A percentile compares a stretch with the other conserved stretches of the same genome.
Evolutionary conservation across 2,797 vertebrate genomes (phyloP).

Genomic region (Molothrus ater): DNA sequence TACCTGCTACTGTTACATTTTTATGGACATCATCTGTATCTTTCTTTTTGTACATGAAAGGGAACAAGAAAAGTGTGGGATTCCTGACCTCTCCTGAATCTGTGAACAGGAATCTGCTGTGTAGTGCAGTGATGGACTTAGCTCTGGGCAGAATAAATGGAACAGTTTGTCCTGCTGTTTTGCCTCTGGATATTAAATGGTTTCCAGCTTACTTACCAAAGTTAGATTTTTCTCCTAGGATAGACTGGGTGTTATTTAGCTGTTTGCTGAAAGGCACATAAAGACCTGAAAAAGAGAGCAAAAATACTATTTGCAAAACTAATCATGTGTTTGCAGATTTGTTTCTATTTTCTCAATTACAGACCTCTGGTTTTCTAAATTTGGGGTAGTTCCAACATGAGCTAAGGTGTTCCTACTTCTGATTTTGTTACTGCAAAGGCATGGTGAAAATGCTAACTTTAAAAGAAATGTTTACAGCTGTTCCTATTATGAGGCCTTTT

Average conservation of each 20-base stretch:
- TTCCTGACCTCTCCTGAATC: background rate
- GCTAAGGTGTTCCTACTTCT: background rate
- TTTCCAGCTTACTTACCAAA: background rate
- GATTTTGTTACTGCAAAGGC: background rate
- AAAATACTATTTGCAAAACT: background rate
- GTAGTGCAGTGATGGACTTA: background rate
- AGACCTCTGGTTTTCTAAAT: background rate
- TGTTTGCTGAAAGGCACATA: background rate
- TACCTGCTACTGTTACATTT: background rate
- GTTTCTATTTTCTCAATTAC: background rate
- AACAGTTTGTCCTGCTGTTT: background rate
- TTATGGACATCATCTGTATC: background rate
- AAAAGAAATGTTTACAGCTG: slow-evolving; percentile 9
- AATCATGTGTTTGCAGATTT: background rate
- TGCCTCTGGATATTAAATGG: background rate
- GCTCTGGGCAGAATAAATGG: background rate
- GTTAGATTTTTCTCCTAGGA: background rate
- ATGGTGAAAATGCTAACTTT: background rate
- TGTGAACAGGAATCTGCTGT: background rate
- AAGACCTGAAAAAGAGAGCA: background rate
- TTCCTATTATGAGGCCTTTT: slow-evolving; percentile 25
- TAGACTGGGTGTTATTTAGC: background rate
- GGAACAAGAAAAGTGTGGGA: background rate
- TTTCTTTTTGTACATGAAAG: background rate
- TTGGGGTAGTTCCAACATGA: background rate